Evolutionary conservation across 2,888 invertebrate species (phyloP).

Genomic region (Dynastes tityus): DNA sequence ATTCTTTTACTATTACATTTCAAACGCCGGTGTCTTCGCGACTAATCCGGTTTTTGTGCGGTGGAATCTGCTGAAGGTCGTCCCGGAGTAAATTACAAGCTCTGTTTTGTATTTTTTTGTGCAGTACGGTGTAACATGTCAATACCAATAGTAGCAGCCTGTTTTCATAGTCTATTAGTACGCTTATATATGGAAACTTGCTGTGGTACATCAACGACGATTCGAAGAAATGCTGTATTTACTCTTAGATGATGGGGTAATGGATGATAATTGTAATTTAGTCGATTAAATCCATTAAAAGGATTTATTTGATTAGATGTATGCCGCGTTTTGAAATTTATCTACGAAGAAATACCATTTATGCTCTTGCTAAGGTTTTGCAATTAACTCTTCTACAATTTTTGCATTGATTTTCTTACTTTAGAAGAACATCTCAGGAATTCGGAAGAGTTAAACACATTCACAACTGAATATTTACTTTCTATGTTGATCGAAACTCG

Average conservation of each 20-base stretch:
- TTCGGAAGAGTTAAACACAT: no score
- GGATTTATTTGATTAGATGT: not conserved
- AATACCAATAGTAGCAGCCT: slow-evolving; percentile 3
- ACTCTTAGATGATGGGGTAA: not conserved
- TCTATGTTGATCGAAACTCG: not conserved
- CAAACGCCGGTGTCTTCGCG: not conserved
- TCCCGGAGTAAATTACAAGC: slow-evolving; percentile 7
- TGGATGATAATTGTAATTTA: not conserved
- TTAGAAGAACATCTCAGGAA: not conserved
- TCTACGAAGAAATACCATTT: no score
- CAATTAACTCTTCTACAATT: no score
- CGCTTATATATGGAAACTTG: slow-evolving; percentile 24
- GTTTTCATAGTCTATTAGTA: slow-evolving; percentile 20
- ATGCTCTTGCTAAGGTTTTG: no score
- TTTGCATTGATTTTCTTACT: not conserved
- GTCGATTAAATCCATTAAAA: not conserved
- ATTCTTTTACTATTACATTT: slow-evolving; percentile 23
- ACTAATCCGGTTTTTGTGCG: slow-evolving; percentile 40
- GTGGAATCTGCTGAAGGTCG: slow-evolving; percentile 28
- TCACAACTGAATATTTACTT: not conserved
- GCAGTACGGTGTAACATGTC: slow-evolving; percentile 11
- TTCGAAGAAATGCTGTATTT: not conserved
- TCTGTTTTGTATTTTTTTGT: slow-evolving; percentile 26
- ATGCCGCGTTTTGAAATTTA: no score
- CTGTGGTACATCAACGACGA: not conserved